These are phyloP conservation scores for Zygothrica quintamaculata DNA, from an alignment of 2,888 invertebrate species.

Conservation along the genomic window DNA sequence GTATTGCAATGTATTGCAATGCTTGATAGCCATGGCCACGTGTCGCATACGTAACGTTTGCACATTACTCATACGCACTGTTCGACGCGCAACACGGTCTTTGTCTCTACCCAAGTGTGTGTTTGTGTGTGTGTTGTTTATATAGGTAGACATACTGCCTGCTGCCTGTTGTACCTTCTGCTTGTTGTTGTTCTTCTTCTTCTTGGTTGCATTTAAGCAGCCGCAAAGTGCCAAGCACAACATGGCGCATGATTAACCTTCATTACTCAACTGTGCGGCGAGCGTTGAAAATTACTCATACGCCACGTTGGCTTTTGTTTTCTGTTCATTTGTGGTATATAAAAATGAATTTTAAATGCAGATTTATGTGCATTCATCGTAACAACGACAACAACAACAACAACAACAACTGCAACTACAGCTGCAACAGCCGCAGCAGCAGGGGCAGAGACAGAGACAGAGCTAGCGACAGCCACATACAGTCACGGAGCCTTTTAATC, in stretches of 20 bases:
- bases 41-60: conserved; percentile 67
- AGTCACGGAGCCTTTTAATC: conserved; percentile 66
- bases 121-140: no score
- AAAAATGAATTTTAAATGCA: conserved; percentile 70
- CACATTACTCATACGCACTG: conserved; percentile 71
- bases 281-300: conserved; percentile 65
- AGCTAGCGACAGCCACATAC: conserved; percentile 12
- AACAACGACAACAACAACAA: conserved; percentile 56
- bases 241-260: conserved; percentile 72
- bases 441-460: conserved; percentile 9
- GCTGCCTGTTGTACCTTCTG: background rate
- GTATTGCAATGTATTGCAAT: conserved; percentile 3
- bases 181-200: no score
- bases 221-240: conserved; percentile 53
- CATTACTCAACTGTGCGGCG: conserved; percentile 49
- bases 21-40: conserved; percentile 48
- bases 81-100: conserved; percentile 26
- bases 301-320: conserved; percentile 53
- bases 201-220: conserved; percentile 37
- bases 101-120: conserved; percentile 10
- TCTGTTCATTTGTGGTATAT: conserved; percentile 62
- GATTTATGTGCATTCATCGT: conserved; percentile 77
- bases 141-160: no score
- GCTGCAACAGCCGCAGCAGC: background rate
- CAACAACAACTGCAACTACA: background rate